phyloP scores from a whole-genome alignment of 2,888 invertebrate genomes.

The Ecliptopera silaceata region DNA sequence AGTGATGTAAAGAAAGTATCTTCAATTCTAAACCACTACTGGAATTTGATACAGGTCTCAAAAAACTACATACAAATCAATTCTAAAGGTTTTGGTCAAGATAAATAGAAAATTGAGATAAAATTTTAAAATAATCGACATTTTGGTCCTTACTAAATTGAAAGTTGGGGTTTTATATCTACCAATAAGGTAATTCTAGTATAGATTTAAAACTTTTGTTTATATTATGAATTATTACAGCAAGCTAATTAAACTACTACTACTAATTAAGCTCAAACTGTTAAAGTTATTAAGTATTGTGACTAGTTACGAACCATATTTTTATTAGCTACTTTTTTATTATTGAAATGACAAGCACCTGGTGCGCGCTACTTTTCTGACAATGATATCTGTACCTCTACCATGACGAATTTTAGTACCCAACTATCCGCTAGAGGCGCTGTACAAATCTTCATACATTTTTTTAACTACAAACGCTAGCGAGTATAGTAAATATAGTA shows the following conservation, averaged over 20 bases:
- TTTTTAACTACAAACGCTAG: too few relatives aligned
- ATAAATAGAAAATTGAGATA: constrained; percentile 52
- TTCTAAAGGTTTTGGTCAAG: constrained; percentile 66
- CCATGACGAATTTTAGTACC: too few relatives aligned
- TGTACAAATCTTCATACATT: too few relatives aligned
- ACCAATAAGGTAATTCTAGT: constrained; percentile 46
- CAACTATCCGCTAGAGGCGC: too few relatives aligned
- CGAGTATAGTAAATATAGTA: too few relatives aligned
- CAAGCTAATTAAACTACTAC: constrained; percentile 46
- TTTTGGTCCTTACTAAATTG: constrained; percentile 68
- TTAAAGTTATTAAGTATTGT: constrained; percentile 38
- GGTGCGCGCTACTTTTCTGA: constrained; percentile 17
- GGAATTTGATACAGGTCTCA: constrained; percentile 61
- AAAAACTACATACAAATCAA: constrained; percentile 63
- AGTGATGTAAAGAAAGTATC: constrained; percentile 60
- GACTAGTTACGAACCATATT: constrained; percentile 19
- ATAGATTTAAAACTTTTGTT: constrained; percentile 44
- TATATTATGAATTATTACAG: constrained; percentile 44
- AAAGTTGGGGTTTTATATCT: constrained; percentile 49
- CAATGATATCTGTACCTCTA: too few relatives aligned
- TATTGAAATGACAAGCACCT: constrained; percentile 26
- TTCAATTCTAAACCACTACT: constrained; percentile 59
- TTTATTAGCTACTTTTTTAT: constrained; percentile 16
- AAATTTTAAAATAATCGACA: constrained; percentile 48
- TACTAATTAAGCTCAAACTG: constrained; percentile 44